These are phyloP conservation scores for Rostratula benghalensis DNA, from an alignment of 2,113 vertebrate species.

Conservation along the genomic window DNA sequence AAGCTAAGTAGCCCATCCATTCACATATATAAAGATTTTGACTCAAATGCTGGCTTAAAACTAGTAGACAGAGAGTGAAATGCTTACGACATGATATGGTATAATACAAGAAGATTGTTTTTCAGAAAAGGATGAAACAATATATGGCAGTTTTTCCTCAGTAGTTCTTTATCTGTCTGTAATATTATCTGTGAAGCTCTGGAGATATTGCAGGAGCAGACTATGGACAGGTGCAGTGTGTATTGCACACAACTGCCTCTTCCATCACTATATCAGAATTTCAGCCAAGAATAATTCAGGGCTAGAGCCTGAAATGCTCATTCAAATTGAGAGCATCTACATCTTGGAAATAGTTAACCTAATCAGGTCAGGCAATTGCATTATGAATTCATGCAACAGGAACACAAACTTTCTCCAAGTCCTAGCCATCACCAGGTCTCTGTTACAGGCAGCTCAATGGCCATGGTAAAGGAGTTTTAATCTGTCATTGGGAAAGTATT, in stretches of 20 bases:
- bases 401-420: neutral
- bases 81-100: neutral
- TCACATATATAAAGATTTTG: neutral
- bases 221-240: neutral
- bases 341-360: neutral
- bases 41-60: neutral
- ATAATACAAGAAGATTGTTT: neutral
- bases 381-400: neutral
- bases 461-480: neutral
- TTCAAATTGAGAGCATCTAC: neutral
- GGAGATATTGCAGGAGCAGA: neutral
- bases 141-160: rapidly evolving
- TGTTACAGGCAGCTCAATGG: neutral
- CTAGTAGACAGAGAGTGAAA: neutral
- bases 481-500: neutral
- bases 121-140: neutral
- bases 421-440: neutral
- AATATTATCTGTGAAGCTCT: neutral
- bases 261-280: neutral
- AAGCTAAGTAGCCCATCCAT: neutral
- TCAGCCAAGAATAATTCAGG: neutral
- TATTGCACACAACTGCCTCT: neutral
- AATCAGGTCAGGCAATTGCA: neutral
- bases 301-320: neutral
- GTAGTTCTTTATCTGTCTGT: neutral